Evolutionary conservation across 2,113 vertebrate genomes (phyloP).

Genomic region (Sclerurus mexicanus): DNA sequence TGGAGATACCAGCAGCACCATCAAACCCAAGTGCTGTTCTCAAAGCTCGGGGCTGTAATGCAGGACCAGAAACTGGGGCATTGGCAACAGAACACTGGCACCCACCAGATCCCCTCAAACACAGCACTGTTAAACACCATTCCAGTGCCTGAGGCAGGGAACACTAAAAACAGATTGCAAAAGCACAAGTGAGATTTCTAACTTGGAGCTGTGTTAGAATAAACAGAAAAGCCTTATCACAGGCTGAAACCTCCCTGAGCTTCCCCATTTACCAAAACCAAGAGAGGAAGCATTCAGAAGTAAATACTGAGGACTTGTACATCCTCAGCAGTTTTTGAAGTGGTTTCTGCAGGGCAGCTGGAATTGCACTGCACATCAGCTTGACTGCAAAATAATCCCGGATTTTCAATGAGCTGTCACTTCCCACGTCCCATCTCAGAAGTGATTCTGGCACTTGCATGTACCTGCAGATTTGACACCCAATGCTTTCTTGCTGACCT

Average conservation of each 20-base stretch:
- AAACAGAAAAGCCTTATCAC: neutral
- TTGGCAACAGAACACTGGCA: neutral
- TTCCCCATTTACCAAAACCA: slow-evolving; percentile 10
- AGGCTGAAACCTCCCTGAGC: neutral
- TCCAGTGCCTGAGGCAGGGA: accelerated
- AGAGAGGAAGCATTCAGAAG: slow-evolving; percentile 25
- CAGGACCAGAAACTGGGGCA: neutral
- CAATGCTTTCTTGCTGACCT: neutral
- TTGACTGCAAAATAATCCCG: neutral
- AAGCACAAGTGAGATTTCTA: neutral
- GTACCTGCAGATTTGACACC: neutral
- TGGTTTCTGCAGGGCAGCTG: neutral
- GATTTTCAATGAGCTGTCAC: neutral
- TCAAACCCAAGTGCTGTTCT: neutral
- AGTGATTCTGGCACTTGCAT: neutral
- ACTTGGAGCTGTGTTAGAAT: neutral
- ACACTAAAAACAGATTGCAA: neutral
- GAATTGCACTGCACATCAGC: accelerated
- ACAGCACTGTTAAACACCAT: accelerated
- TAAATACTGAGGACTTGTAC: neutral
- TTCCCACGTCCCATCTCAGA: neutral
- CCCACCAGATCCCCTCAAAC: neutral
- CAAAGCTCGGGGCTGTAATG: accelerated
- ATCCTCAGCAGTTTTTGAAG: slow-evolving; percentile 34
- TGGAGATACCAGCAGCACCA: accelerated